Base-by-base conservation (phyloP, 2,113 vertebrate species). In the Xenopus borealis region DNA sequence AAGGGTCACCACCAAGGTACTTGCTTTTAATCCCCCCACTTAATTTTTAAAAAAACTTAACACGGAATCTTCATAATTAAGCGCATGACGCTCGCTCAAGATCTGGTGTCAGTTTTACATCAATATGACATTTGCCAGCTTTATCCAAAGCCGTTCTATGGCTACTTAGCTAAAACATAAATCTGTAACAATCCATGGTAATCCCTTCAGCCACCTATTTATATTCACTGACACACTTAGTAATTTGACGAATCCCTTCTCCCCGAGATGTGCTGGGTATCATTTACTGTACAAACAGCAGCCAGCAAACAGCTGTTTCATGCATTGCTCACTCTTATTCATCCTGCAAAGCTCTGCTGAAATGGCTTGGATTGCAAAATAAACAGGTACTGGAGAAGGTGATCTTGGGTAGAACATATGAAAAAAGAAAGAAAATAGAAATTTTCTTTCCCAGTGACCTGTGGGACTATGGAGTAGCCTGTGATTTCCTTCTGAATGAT, bases 131-230 rank as follows among this genome's bases (percentile, higher is more conserved):
- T 77, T 76, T 70, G 67, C 64, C 59, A 77, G 62, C 62, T 64
- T 65, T 69, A 64, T 57, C 55, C 66, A 77, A 70, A 77, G 74
- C 73, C 44, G 46, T 63, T 69, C 68, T 76, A 76, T 69, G 45
- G 66, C 74, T 77, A 70, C 67, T 77, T 77, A 77, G 55, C 66
- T 68, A 63, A 69, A 53, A 75, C 69, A 75, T 75, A 69, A 67
- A 77, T 77, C 66, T 70, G 74, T 77, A 77, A 70, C 67, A 77
- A 77, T 77, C 74, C 20, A 17, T 59, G 62, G 46, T 77, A 77
- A 77, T 77, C 74, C 74, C 74, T 77, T 77, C 59, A 77, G 30
- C 59, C 73, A 46, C 74, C 74, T 77, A 77, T 77, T 77, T 77
- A 77, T 77, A 77, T 77, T 77, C 61, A 46, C 74, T 70, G 74